phyloP scores from a whole-genome alignment of 1,140 invertebrate genomes.

The Adoxophyes honmai region DNA sequence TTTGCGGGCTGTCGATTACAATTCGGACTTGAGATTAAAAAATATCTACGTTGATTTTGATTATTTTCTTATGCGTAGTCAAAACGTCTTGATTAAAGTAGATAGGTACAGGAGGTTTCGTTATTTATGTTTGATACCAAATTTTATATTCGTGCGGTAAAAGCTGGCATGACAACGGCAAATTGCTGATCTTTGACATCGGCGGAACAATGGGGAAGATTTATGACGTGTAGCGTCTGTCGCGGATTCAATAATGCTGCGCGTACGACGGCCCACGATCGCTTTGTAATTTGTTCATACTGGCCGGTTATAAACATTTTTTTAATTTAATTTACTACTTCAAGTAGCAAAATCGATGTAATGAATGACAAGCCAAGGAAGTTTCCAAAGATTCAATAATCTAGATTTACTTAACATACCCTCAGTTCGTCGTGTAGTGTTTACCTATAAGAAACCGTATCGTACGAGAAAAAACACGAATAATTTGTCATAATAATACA shows the following conservation, averaged over 20 bases:
- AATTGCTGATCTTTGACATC: constrained; percentile 73
- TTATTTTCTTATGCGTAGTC: no score
- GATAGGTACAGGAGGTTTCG: no score
- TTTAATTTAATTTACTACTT: no score
- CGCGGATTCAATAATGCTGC: constrained; percentile 42
- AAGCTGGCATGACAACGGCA: constrained; percentile 53
- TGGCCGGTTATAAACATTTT: not conserved
- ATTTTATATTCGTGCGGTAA: constrained; percentile 37
- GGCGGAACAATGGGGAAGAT: constrained; percentile 64
- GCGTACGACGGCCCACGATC: constrained; percentile 28
- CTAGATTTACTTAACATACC: no score
- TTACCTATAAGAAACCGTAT: no score
- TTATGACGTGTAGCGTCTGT: constrained; percentile 58
- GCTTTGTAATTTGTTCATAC: not conserved
- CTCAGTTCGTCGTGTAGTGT: no score
- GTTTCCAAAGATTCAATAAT: no score
- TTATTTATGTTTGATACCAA: no score
- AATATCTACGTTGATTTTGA: not conserved
- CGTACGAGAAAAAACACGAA: no score
- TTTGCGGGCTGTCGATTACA: not conserved
- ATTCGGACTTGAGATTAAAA: not conserved
- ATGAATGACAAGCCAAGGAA: no score
- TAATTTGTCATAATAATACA: no score
- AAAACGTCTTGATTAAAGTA: not conserved
- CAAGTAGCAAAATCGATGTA: no score